These are phyloP conservation scores for Willisornis vidua DNA, from an alignment of 2,113 vertebrate species.

Conservation along the genomic window DNA sequence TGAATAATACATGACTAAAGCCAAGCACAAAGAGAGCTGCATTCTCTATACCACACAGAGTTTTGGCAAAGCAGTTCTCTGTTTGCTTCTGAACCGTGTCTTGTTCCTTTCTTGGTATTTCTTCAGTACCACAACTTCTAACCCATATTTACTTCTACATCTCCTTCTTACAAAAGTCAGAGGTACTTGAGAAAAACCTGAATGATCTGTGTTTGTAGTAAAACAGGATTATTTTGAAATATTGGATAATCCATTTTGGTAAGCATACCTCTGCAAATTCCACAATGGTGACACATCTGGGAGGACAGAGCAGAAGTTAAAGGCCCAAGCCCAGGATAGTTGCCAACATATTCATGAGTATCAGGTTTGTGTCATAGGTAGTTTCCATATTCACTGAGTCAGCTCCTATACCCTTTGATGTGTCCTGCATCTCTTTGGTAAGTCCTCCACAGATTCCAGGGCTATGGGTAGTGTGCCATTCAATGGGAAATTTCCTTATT, in stretches of 20 bases:
- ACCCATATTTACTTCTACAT: background rate
- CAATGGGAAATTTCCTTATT: background rate
- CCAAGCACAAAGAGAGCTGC: background rate
- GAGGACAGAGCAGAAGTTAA: conserved; percentile 16
- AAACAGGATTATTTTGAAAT: background rate
- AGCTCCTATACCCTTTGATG: background rate
- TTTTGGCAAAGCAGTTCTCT: background rate
- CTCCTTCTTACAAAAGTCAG: background rate
- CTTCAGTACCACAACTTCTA: background rate
- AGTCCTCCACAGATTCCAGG: background rate
- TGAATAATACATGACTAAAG: background rate
- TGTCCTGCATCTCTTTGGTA: background rate
- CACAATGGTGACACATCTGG: background rate
- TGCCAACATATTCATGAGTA: background rate
- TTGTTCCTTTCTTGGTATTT: background rate
- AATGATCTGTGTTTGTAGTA: background rate
- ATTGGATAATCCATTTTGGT: background rate
- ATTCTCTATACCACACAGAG: background rate
- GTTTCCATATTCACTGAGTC: background rate
- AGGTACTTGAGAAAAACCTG: background rate
- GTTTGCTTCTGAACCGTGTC: background rate
- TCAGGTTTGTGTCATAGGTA: background rate
- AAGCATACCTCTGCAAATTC: background rate
- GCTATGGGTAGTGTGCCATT: background rate
- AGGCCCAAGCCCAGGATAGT: background rate